These are phyloP conservation scores for Pasiphila rectangulata DNA, from an alignment of 2,888 invertebrate genomes.

Conservation along the genomic window DNA sequence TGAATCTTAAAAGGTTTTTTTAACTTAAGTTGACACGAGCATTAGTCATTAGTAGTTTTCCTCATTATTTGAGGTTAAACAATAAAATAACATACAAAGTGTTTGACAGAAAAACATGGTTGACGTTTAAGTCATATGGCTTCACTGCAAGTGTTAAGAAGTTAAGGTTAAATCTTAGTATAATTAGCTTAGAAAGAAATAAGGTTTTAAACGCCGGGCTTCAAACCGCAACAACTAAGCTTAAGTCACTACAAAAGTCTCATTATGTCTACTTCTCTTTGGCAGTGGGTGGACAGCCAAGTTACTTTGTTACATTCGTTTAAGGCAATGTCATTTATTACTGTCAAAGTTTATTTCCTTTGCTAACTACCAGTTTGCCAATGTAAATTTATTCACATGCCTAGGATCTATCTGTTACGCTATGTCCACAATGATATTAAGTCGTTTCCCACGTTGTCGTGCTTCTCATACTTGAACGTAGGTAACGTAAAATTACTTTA, in stretches of 20 bases:
- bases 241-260: conserved; percentile 4
- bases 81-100: conserved; percentile 2
- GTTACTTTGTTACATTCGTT: conserved; percentile 14
- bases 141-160: conserved; percentile 27
- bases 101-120: conserved; percentile 5
- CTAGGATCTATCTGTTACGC: conserved; percentile 33
- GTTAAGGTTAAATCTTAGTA: conserved; percentile 23
- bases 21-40: neutral
- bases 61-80: conserved; percentile 2
- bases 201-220: conserved; percentile 1
- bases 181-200: conserved; percentile 25
- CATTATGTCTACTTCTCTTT: conserved; percentile 16
- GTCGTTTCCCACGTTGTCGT: conserved; percentile 38
- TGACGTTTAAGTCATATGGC: conserved; percentile 16
- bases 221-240: neutral
- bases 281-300: conserved; percentile 28
- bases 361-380: conserved; percentile 15
- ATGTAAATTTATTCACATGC: conserved; percentile 23
- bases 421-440: conserved; percentile 37
- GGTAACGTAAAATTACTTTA: conserved; percentile 25
- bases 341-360: conserved; percentile 30
- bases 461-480: conserved; percentile 25
- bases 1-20: neutral
- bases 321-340: conserved; percentile 29
- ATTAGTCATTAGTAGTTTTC: neutral